phyloP scores from a whole-genome alignment of 2,113 vertebrate species.

The Leuciscus idus region DNA sequence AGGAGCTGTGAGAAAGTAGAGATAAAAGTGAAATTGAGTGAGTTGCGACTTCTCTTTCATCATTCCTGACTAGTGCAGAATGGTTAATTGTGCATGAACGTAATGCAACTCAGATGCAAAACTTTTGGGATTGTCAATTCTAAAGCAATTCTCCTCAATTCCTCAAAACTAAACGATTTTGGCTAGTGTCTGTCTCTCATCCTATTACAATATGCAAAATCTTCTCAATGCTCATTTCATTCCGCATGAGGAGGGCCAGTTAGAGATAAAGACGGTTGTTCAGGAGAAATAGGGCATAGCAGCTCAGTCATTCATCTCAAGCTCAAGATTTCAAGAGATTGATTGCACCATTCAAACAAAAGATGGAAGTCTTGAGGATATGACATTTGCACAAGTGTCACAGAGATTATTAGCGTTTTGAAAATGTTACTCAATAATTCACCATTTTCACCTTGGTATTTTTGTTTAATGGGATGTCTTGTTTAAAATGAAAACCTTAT shows the following conservation, averaged over 20 bases:
- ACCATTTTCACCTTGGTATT: background rate
- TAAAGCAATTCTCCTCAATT: slow-evolving; percentile 25
- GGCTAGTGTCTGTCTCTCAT: slow-evolving; percentile 44
- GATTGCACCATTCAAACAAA: slow-evolving; percentile 25
- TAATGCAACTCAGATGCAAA: background rate
- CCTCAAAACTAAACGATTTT: slow-evolving; percentile 27
- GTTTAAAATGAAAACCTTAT: background rate
- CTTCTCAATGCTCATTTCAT: slow-evolving; percentile 19
- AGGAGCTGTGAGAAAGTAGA: slow-evolving; percentile 80
- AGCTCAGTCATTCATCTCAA: slow-evolving; percentile 28
- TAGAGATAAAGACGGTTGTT: slow-evolving; percentile 43
- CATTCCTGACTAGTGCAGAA: slow-evolving; percentile 3
- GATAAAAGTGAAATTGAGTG: slow-evolving; percentile 5
- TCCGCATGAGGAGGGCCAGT: slow-evolving; percentile 29
- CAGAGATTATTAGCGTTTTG: background rate
- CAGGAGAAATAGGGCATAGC: slow-evolving; percentile 29
- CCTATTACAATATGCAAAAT: slow-evolving; percentile 45
- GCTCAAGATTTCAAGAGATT: slow-evolving; percentile 23
- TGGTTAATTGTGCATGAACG: slow-evolving; percentile 36
- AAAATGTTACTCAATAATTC: background rate
- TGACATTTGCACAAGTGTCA: background rate
- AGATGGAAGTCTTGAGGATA: background rate
- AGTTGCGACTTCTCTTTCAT: background rate
- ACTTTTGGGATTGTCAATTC: slow-evolving; percentile 40
- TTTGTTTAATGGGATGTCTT: background rate